These are phyloP conservation scores for Dasysyrphus tricinctus DNA, from an alignment of 2,888 invertebrate genomes.

Conservation along the genomic window DNA sequence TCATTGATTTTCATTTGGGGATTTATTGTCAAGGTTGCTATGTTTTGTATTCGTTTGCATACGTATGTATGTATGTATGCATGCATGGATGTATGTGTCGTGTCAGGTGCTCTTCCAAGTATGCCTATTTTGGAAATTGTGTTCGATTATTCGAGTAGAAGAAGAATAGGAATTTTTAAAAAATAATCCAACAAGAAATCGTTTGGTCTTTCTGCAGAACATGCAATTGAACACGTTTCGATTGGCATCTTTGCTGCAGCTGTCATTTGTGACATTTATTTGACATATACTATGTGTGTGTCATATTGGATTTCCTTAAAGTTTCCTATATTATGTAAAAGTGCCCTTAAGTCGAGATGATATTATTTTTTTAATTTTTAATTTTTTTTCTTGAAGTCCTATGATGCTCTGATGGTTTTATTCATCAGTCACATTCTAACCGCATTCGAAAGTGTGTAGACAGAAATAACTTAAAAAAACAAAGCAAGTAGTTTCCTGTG, in stretches of 20 bases:
- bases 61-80: neutral
- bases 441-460: constrained; percentile 43
- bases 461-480: neutral
- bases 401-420: neutral
- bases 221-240: constrained; percentile 63
- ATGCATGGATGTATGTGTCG: neutral
- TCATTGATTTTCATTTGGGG: constrained; percentile 15
- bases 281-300: neutral
- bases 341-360: constrained; percentile 3
- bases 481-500: no score
- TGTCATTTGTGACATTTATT: constrained; percentile 30
- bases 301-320: constrained; percentile 5
- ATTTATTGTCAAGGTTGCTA: constrained; percentile 43
- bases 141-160: constrained; percentile 10
- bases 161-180: neutral
- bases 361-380: constrained; percentile 5
- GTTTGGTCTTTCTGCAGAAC: neutral
- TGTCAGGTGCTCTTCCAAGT: constrained; percentile 23
- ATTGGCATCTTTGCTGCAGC: constrained; percentile 40
- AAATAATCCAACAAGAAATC: neutral
- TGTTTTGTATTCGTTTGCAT: neutral
- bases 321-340: neutral
- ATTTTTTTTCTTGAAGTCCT: neutral
- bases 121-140: constrained; percentile 26
- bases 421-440: constrained; percentile 54